Base-by-base conservation (phyloP, 2,888 invertebrate species). In the Xestia ashworthii region DNA sequence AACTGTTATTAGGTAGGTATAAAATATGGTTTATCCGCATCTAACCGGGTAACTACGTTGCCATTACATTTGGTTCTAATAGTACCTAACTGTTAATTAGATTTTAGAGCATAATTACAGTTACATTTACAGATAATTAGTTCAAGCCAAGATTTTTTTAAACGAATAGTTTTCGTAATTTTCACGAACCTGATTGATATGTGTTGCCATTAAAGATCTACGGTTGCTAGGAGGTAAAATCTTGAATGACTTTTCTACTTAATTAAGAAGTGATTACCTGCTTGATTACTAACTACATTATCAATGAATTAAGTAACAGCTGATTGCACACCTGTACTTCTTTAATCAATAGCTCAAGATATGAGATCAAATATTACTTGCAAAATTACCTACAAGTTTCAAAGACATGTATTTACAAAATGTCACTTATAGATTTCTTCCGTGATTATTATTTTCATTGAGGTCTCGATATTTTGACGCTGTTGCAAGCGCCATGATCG, bases 271-370 rank as follows among this genome's bases (percentile, higher is more conserved):
- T 46, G 38, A 53, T 75, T 60, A 76, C 44, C 19, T 55, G 44
- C 9, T 44, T 50, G 64, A 67, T 67, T 62, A 55, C 5, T 53
- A 62, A 55, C 5, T 53, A 62, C 11, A 6, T 53, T 83, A 80
- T 82, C 66, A 58, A 46, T 65, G 3, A 14, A 32, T 19, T 58
- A 65, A 14, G 46, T 50, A 55, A 41, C 50, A 70, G 19, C 38
- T 60, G 41, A 66, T 41, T 50, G n/a, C 19, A 82, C 70, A 82
- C 66, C 78, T 82, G 70, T 12, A 8, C 4, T 12, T 48, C 8
- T 81, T 22, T 67, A 25, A 76, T 76, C 65, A 41, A 19, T 58
- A 69, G 25, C 12, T 19, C 22, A 19, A 55, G 32, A 53, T 53
- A 32, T 9, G 14, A 41, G 16, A 79, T 22, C n/a, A 25, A 12